These are phyloP conservation scores for Pseudococcus viburni DNA, from an alignment of 2,888 invertebrate species.

Conservation along the genomic window DNA sequence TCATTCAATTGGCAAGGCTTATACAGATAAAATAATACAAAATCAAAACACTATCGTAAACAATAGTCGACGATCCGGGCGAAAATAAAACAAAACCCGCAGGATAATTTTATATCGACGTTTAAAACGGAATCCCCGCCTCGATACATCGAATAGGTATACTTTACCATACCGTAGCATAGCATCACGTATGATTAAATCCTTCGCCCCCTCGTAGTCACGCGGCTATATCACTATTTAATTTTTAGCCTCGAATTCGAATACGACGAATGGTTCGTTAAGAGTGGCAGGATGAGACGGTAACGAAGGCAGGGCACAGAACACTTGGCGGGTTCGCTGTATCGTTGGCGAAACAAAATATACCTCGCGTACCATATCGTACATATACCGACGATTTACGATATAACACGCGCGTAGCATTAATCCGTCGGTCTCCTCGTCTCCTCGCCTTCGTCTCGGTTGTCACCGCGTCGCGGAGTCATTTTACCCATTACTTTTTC, in stretches of 20 bases:
- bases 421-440: background rate
- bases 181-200: background rate
- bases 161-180: background rate
- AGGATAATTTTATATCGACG: background rate
- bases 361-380: background rate
- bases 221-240: background rate
- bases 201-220: background rate
- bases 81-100: background rate
- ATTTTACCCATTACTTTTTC: background rate
- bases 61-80: background rate
- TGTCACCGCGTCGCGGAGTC: background rate
- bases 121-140: background rate
- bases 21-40: background rate
- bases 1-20: background rate
- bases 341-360: background rate
- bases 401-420: background rate
- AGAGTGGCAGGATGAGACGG: background rate
- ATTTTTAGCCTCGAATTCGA: background rate
- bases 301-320: background rate
- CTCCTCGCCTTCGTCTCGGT: background rate
- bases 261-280: background rate
- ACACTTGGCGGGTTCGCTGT: background rate
- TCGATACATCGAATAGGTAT: background rate
- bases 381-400: background rate
- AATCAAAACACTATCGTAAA: background rate